Evolutionary conservation across 2,797 vertebrate genomes (phyloP).

Genomic region (Sebastes diploproa): DNA sequence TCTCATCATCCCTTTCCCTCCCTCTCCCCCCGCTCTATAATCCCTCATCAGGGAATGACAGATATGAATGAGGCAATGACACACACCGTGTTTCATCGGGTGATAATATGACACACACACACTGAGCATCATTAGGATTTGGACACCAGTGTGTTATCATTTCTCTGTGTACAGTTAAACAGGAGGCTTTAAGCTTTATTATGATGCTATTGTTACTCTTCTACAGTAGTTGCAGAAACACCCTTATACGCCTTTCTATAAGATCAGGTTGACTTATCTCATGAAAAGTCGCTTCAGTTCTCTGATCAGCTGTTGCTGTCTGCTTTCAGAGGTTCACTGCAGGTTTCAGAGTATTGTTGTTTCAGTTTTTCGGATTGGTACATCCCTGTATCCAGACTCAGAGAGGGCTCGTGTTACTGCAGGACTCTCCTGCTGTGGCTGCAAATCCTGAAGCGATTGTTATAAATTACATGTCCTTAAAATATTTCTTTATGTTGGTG

Average conservation of each 20-base stretch:
- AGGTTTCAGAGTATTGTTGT: background rate
- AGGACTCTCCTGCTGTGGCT: background rate
- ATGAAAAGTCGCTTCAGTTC: background rate
- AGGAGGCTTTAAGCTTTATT: background rate
- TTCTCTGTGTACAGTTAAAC: background rate
- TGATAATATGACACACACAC: background rate
- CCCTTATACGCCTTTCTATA: too few relatives aligned
- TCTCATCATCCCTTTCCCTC: slow-evolving; percentile 36
- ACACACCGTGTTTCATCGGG: background rate
- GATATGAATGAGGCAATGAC: background rate
- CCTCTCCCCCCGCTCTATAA: background rate
- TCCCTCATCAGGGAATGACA: background rate
- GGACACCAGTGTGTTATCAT: background rate
- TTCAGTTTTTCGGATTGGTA: background rate
- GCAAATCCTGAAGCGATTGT: background rate
- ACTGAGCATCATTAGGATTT: background rate
- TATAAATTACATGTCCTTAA: background rate
- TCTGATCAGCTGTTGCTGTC: background rate
- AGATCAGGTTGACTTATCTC: too few relatives aligned
- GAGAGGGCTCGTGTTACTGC: background rate
- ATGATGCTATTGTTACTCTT: slow-evolving; percentile 1
- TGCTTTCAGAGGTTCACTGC: background rate
- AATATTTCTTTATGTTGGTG: background rate
- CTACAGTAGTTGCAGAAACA: too few relatives aligned
- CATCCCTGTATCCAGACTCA: background rate